phyloP scores from a whole-genome alignment of 2,113 vertebrate genomes.

The Australoheros scitulus region DNA sequence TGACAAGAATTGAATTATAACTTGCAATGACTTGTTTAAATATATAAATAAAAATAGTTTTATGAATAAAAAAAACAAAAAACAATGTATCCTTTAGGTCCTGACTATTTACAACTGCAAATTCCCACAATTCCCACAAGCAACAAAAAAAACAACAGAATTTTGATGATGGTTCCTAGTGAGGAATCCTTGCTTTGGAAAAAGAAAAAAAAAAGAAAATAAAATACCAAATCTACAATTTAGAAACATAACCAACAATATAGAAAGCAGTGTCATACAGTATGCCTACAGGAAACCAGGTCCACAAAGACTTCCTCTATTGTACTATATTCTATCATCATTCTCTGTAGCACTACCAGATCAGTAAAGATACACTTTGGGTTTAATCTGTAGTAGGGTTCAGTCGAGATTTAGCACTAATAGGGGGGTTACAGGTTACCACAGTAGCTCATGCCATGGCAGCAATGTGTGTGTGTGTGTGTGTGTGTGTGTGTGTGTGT shows the following conservation, averaged over 20 bases:
- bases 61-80: constrained; percentile 9
- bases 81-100: neutral
- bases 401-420: constrained; percentile 9
- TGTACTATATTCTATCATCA: constrained; percentile 20
- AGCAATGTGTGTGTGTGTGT: constrained; percentile 22
- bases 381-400: constrained; percentile 4
- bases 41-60: neutral
- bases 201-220: neutral
- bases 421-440: constrained; percentile 54
- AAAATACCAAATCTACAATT: neutral
- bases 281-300: neutral
- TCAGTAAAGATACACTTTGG: constrained; percentile 26
- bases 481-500: constrained; percentile 11
- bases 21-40: constrained; percentile 26
- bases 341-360: constrained; percentile 22
- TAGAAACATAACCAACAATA: neutral
- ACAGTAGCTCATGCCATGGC: constrained; percentile 57
- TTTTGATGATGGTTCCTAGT: neutral
- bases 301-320: neutral
- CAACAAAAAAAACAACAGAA: neutral
- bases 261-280: neutral
- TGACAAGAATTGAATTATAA: constrained; percentile 38
- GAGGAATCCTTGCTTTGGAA: neutral
- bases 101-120: neutral
- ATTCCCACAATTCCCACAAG: neutral